These are phyloP conservation scores for Euspilapteryx auroguttella DNA, from an alignment of 2,888 invertebrate genomes.

Conservation along the genomic window DNA sequence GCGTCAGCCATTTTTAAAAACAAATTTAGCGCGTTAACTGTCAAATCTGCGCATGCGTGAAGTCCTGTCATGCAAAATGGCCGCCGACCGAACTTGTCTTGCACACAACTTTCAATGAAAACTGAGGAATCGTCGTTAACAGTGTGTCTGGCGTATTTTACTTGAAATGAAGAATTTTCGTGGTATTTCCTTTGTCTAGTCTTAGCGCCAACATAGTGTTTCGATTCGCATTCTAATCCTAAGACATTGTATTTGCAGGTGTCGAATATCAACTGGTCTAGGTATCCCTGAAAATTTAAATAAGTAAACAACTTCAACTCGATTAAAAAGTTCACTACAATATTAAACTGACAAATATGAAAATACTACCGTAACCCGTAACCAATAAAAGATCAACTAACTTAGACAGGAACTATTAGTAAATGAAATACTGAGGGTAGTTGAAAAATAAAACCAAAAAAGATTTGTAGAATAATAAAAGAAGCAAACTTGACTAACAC, in stretches of 20 bases:
- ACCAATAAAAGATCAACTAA: too few species aligned
- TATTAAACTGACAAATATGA: not conserved
- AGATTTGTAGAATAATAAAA: too few species aligned
- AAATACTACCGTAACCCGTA: too few species aligned
- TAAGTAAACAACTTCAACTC: slow-evolving; percentile 1
- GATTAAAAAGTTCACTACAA: not conserved
- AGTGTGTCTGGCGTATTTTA: slow-evolving; percentile 62
- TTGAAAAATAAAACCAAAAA: too few species aligned
- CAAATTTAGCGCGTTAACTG: slow-evolving; percentile 66
- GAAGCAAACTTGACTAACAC: too few species aligned
- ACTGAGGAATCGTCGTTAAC: slow-evolving; percentile 51
- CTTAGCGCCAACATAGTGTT: slow-evolving; percentile 58
- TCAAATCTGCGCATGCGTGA: slow-evolving; percentile 79
- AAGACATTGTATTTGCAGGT: slow-evolving; percentile 63
- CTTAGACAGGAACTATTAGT: too few species aligned
- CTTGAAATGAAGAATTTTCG: slow-evolving; percentile 41
- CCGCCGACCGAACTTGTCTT: slow-evolving; percentile 21
- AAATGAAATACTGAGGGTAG: too few species aligned
- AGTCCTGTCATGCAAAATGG: slow-evolving; percentile 60
- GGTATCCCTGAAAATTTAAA: slow-evolving; percentile 64
- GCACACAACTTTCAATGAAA: slow-evolving; percentile 33
- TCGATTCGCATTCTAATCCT: slow-evolving; percentile 67
- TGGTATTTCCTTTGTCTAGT: slow-evolving; percentile 59
- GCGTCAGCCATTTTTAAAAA: slow-evolving; percentile 62
- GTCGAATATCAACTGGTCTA: slow-evolving; percentile 67